Conservation (phyloP, 2,888 invertebrate species). For the Eupeodes luniger region DNA sequence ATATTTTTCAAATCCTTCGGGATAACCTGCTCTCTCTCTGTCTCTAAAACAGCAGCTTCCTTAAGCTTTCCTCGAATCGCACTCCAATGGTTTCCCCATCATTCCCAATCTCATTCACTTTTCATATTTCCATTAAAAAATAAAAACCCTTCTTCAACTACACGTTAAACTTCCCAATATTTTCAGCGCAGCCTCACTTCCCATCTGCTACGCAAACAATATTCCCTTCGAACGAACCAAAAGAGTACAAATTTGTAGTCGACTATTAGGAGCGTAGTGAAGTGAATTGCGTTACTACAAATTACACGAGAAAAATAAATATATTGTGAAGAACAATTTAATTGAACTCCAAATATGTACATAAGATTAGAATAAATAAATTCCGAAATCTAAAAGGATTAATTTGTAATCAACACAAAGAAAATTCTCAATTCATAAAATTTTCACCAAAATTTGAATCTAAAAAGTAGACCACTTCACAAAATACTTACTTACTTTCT, state of each 20-base stretch:
- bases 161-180: constrained; percentile 40
- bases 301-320: constrained; percentile 24
- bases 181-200: constrained; percentile 58
- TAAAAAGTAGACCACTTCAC: constrained; percentile 14
- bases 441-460: background rate
- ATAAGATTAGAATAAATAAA: background rate
- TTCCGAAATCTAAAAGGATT: background rate
- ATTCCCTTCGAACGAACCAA: constrained; percentile 30
- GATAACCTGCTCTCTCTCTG: background rate
- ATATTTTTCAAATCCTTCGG: too few species aligned
- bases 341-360: background rate
- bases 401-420: background rate
- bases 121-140: constrained; percentile 10
- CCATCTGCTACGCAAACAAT: constrained; percentile 28
- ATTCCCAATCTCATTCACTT: constrained; percentile 26
- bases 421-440: background rate
- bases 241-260: constrained; percentile 58
- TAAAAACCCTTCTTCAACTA: background rate
- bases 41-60: background rate
- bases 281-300: constrained; percentile 64
- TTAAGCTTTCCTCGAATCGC: background rate
- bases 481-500: constrained; percentile 7
- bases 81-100: background rate
- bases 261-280: constrained; percentile 71
- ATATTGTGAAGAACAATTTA: constrained; percentile 14